A percentile compares a stretch with the other conserved stretches of the same genome.
These are phyloP conservation scores for Lepidocyrtoides sp. DNA, from an alignment of 2,888 invertebrate genomes.

Conservation along the genomic window DNA sequence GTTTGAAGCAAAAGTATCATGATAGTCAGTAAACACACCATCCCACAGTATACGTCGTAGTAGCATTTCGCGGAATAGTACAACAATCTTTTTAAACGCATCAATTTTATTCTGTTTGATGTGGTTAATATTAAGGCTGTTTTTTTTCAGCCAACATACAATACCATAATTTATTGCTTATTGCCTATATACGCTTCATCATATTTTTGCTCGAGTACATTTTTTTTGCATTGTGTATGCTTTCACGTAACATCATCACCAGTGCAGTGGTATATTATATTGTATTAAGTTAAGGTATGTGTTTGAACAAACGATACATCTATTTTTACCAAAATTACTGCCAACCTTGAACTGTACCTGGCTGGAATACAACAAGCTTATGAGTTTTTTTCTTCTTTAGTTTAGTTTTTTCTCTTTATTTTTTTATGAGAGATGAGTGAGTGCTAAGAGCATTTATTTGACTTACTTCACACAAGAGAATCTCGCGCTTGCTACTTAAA, in stretches of 20 bases:
- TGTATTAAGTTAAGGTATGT: no score
- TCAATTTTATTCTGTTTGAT: neutral
- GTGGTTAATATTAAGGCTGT: neutral
- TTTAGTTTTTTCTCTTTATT: neutral
- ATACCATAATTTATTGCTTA: neutral
- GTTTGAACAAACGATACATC: neutral
- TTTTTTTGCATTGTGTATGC: neutral
- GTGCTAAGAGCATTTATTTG: neutral
- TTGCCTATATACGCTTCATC: neutral
- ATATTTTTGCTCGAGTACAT: neutral
- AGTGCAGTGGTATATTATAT: neutral
- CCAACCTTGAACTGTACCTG: conserved; percentile 77
- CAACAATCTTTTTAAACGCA: no score
- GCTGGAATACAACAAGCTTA: neutral
- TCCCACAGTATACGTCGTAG: no score
- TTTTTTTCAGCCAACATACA: neutral
- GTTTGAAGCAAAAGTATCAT: no score
- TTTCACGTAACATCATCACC: neutral
- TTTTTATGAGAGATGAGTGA: neutral
- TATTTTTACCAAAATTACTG: conserved; percentile 55
- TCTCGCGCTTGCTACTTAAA: neutral
- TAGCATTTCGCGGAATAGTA: no score
- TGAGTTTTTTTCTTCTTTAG: neutral
- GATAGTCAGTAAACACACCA: no score
- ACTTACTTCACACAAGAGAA: neutral